Evolutionary conservation across 2,797 vertebrate species (phyloP).

Genomic region (Myotis vivesi): DNA sequence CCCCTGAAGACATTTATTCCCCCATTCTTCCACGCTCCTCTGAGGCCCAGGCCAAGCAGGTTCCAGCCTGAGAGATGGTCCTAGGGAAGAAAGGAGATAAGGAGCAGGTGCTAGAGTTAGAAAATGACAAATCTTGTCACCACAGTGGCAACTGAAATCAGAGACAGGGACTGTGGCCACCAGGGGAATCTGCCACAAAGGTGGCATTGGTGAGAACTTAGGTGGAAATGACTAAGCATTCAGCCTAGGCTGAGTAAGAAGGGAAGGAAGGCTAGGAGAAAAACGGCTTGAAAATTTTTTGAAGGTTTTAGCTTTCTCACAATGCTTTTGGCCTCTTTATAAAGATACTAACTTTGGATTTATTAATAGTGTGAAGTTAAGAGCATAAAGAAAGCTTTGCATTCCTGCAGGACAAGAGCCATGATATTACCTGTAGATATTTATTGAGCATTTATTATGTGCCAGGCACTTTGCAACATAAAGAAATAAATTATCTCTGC

Average conservation of each 20-base stretch:
- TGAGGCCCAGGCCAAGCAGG: background rate
- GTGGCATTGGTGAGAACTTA: background rate
- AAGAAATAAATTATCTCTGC: background rate
- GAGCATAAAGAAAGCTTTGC: background rate
- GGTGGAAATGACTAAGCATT: background rate
- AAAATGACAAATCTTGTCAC: background rate
- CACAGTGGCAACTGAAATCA: background rate
- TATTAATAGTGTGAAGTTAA: background rate
- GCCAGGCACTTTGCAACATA: background rate
- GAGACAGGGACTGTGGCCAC: background rate
- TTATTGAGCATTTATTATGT: background rate
- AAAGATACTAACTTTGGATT: constrained; percentile 1
- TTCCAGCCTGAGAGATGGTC: background rate
- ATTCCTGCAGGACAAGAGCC: background rate
- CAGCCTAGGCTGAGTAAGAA: background rate
- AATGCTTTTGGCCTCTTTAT: background rate
- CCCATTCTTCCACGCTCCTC: background rate
- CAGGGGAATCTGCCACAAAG: background rate
- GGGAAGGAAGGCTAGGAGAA: background rate
- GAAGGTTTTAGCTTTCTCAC: background rate
- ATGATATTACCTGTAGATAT: background rate
- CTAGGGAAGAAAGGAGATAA: background rate
- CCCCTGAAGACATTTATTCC: background rate
- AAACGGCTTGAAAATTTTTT: background rate
- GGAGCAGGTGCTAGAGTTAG: background rate